These are phyloP conservation scores for Fregata magnificens DNA, from an alignment of 2,113 vertebrate genomes.

Conservation along the genomic window DNA sequence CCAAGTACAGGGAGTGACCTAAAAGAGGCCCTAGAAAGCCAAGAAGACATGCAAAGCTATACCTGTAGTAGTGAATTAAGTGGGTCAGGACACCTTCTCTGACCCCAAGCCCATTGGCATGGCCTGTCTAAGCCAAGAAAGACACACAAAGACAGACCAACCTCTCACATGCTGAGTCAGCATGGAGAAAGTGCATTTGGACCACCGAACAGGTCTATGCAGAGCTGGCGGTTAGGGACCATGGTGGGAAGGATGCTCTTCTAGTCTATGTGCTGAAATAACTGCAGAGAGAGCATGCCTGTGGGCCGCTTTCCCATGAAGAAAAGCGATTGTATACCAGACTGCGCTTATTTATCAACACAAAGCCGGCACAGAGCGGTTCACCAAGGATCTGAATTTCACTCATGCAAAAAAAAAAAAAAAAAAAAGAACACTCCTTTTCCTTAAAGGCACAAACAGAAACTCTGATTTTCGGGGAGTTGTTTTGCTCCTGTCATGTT, in stretches of 20 bases:
- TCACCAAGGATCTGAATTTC: neutral
- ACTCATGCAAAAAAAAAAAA: neutral
- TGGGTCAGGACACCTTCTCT: neutral
- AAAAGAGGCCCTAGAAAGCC: neutral
- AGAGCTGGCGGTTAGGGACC: neutral
- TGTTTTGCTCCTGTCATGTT: neutral
- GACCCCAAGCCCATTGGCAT: neutral
- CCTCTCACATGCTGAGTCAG: rapidly evolving
- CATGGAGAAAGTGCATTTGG: rapidly evolving
- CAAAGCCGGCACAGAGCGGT: neutral
- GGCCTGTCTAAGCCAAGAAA: neutral
- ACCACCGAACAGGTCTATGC: neutral
- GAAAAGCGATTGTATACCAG: neutral
- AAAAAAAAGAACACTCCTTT: neutral
- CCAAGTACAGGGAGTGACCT: neutral
- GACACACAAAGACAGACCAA: neutral
- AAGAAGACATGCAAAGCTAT: neutral
- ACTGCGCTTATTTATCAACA: neutral
- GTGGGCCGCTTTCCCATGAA: neutral
- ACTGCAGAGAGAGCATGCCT: neutral
- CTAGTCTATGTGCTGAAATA: rapidly evolving
- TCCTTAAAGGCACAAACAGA: neutral
- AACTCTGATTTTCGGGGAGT: neutral
- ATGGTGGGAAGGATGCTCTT: neutral
- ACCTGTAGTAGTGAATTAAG: neutral